phyloP scores from a whole-genome alignment of 2,888 invertebrate species.

The Heliconius sara region DNA sequence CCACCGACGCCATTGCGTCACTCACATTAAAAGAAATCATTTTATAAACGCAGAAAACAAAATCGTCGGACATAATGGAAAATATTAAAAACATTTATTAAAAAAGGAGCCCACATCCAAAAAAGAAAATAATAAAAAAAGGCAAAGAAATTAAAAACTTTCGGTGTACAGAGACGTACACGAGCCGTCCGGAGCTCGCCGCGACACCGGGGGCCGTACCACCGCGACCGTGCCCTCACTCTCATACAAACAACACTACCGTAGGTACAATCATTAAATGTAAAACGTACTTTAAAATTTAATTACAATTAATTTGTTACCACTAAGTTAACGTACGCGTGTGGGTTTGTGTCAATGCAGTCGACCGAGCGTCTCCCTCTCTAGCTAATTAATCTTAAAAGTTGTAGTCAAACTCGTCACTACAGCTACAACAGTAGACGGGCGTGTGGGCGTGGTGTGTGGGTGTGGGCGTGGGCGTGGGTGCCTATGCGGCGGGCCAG shows the following conservation, averaged over 20 bases:
- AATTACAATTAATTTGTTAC: constrained; percentile 51
- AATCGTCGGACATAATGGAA: constrained; percentile 52
- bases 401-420: constrained; percentile 39
- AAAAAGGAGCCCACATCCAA: constrained; percentile 81
- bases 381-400: constrained; percentile 43
- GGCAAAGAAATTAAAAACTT: constrained; percentile 55
- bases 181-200: constrained; percentile 53
- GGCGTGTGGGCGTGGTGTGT: constrained; percentile 31
- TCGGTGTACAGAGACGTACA: constrained; percentile 59
- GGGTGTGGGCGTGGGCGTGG: constrained; percentile 17
- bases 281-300: constrained; percentile 49
- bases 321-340: constrained; percentile 69
- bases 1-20: constrained; percentile 44
- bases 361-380: constrained; percentile 46
- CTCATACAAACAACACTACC: constrained; percentile 35
- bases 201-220: constrained; percentile 51
- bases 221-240: constrained; percentile 3
- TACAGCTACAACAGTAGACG: constrained; percentile 24
- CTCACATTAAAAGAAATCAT: constrained; percentile 79
- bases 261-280: constrained; percentile 31
- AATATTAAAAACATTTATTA: constrained; percentile 61
- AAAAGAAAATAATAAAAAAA: constrained; percentile 70
- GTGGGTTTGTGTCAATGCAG: constrained; percentile 83
- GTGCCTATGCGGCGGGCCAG: constrained; percentile 80
- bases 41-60: constrained; percentile 54